Base-by-base conservation (phyloP, 2,797 vertebrate genomes). In the Micropoecilia bifurca region DNA sequence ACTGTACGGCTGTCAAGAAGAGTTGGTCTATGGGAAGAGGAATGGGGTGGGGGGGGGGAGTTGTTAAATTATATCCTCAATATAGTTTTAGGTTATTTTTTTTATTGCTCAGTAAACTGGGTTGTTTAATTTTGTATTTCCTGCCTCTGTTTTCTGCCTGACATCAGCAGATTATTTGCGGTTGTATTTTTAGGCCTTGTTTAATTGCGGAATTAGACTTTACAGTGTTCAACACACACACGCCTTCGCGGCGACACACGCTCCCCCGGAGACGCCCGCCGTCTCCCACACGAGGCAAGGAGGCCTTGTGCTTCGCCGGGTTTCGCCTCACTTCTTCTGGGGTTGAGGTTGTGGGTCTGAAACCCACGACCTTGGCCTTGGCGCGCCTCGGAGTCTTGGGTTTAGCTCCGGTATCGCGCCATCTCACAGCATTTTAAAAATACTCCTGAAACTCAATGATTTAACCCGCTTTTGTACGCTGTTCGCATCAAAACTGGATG, bases 401-500 rank as follows among this genome's bases (percentile, higher is more conserved):
- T 96, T 96, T 95, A 96, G 94, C 93, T 88, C 72, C 87, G 93
- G 90, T 96, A 96, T 96, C 95, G 75, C 78, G n/a, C 92, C 90
- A 96, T 96, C 96, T 96, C 91, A 94, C 96, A 94, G 94, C 95
- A 94, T 96, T 68, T 96, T 96, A 95, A 96, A 96, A 96, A 96
- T 95, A 95, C 95, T 96, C 94, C 95, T 95, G 93, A 95, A 96
- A 96, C 94, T 95, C 93, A 93, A 94, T 94, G 95, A 95, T 95
- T 96, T 96, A 96, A 96, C 95, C 95, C 94, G 94, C 95, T 95
- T 96, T 95, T 96, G 96, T 95, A 96, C 94, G 95, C 95, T 93
- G 93, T 95, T 95, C 95, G 96, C 95, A 96, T 96, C 95, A 96
- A 95, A 96, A 96, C 95, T 95, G 95, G 96, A 96, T 96, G 95